Conservation (phyloP, 2,888 invertebrate species). For the Podabrus alpinus region DNA sequence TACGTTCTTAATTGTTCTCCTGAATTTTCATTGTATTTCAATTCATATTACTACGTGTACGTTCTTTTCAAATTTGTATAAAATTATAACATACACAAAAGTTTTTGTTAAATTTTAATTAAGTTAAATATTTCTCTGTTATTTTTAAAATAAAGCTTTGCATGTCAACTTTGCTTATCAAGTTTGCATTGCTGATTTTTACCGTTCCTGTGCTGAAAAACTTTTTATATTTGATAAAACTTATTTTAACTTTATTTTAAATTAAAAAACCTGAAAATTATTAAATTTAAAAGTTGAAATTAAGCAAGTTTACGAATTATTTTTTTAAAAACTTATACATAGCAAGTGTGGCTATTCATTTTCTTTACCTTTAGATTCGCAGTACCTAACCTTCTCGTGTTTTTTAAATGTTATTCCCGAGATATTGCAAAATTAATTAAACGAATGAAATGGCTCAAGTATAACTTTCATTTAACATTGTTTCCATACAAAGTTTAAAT, state of each 20-base stretch:
- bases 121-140: not conserved
- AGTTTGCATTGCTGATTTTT: not conserved
- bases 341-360: too few species aligned
- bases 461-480: not conserved
- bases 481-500: not conserved
- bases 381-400: too few species aligned
- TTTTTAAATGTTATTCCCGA: not conserved
- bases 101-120: not conserved
- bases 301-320: not conserved
- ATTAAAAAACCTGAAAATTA: not conserved
- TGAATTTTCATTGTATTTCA: not conserved
- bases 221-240: not conserved
- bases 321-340: too few species aligned
- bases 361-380: too few species aligned
- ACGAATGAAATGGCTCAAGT: not conserved
- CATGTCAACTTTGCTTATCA: not conserved
- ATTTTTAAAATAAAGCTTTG: not conserved
- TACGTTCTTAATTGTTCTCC: not conserved
- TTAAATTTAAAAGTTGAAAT: not conserved
- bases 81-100: not conserved
- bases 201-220: not conserved
- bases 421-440: not conserved
- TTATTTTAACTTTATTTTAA: not conserved
- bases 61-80: too few species aligned
- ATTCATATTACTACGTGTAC: not conserved